Evolutionary conservation across 2,888 invertebrate species (phyloP).

Genomic region (Trichogramma evanescens): DNA sequence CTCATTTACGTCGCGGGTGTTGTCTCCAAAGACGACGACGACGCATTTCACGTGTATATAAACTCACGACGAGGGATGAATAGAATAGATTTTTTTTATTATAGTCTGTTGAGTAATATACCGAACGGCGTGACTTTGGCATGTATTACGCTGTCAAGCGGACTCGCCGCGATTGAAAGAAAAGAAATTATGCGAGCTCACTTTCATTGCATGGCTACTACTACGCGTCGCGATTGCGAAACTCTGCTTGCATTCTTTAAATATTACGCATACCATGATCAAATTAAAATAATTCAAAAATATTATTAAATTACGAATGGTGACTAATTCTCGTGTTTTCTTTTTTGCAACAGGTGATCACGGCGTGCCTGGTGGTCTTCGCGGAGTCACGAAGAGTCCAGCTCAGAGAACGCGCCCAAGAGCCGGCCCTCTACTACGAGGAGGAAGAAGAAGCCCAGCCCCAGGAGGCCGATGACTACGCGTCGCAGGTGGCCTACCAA

Average conservation of each 20-base stretch:
- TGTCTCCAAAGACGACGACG: background rate
- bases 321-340: background rate
- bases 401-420: slow-evolving; percentile 46
- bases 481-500: slow-evolving; percentile 34
- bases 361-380: slow-evolving; percentile 36
- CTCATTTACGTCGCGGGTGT: background rate
- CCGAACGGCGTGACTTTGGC: too few relatives aligned
- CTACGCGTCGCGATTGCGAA: too few relatives aligned
- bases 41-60: background rate
- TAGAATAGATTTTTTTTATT: slow-evolving; percentile 9
- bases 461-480: slow-evolving; percentile 34
- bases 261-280: too few relatives aligned
- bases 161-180: too few relatives aligned
- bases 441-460: slow-evolving; percentile 48
- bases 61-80: slow-evolving; percentile 15
- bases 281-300: too few relatives aligned
- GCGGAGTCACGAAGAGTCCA: slow-evolving; percentile 50
- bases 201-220: too few relatives aligned
- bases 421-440: slow-evolving; percentile 46
- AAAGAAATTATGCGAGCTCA: too few relatives aligned
- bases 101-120: too few relatives aligned
- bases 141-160: too few relatives aligned
- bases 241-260: too few relatives aligned
- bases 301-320: too few relatives aligned
- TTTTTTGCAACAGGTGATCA: slow-evolving; percentile 32